phyloP scores from a whole-genome alignment of 2,888 invertebrate genomes.

The Archips xylosteana region DNA sequence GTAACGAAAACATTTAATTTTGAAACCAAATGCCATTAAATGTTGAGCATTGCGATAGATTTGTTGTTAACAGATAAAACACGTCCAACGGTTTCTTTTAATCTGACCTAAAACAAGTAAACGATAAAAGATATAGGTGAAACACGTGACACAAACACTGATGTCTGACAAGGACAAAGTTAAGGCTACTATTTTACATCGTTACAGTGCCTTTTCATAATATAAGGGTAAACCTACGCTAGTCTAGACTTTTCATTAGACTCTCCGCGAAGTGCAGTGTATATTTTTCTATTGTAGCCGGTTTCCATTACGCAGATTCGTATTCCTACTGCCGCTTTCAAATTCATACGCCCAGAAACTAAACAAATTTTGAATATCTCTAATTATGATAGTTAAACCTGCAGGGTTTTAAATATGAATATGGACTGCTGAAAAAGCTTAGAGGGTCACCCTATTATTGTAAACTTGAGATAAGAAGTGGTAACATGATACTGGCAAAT shows the following conservation, averaged over 20 bases:
- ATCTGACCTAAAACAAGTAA: not conserved
- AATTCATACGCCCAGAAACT: not conserved
- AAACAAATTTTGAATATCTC: not conserved
- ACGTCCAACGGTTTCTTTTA: not conserved
- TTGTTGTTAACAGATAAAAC: not conserved
- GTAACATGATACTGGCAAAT: too few species aligned
- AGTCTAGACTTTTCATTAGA: slow-evolving; percentile 71
- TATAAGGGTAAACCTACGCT: slow-evolving; percentile 3
- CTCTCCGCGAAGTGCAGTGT: slow-evolving; percentile 21
- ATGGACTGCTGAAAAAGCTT: too few species aligned
- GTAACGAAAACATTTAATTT: slow-evolving; percentile 28
- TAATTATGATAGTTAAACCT: not conserved
- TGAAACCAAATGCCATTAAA: slow-evolving; percentile 16
- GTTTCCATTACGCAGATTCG: not conserved
- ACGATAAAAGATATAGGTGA: not conserved
- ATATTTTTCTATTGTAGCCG: not conserved
- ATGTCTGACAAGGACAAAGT: not conserved
- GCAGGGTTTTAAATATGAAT: too few species aligned
- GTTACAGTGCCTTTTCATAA: not conserved
- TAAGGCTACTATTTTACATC: not conserved
- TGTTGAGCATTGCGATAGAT: not conserved
- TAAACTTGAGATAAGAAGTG: too few species aligned
- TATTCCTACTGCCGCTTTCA: not conserved
- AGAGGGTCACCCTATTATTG: too few species aligned
- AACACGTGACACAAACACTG: not conserved